Evolutionary conservation across 2,113 vertebrate species (phyloP).

Genomic region (Chitala chitala): DNA sequence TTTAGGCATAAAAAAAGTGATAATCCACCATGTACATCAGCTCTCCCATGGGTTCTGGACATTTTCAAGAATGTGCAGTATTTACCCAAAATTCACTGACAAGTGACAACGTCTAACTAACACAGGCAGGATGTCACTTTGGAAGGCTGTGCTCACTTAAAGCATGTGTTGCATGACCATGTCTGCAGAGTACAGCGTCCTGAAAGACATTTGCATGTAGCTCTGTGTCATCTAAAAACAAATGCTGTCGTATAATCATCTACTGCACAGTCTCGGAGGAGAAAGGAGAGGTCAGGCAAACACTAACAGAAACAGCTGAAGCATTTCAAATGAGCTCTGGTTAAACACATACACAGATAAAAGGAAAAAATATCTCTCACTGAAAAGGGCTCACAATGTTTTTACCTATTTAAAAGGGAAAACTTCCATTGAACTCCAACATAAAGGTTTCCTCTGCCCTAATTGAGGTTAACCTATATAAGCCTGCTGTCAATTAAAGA

Average conservation of each 20-base stretch:
- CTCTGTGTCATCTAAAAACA: neutral
- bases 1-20: neutral
- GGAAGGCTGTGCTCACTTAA: neutral
- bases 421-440: too few relatives aligned
- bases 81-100: neutral
- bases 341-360: neutral
- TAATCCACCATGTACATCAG: neutral
- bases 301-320: conserved; percentile 3
- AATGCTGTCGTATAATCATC: neutral
- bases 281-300: neutral
- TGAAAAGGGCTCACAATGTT: neutral
- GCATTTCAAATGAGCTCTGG: neutral
- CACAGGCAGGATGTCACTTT: neutral
- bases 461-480: too few relatives aligned
- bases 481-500: too few relatives aligned
- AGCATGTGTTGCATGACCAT: neutral
- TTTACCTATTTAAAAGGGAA: neutral
- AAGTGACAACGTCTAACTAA: neutral
- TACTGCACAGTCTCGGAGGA: neutral
- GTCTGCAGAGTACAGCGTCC: neutral
- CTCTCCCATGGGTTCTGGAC: neutral
- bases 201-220: conserved; percentile 2
- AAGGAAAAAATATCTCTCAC: neutral
- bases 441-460: too few relatives aligned
- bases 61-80: neutral